phyloP scores from a whole-genome alignment of 2,113 vertebrate species.

The Varanus komodoensis region DNA sequence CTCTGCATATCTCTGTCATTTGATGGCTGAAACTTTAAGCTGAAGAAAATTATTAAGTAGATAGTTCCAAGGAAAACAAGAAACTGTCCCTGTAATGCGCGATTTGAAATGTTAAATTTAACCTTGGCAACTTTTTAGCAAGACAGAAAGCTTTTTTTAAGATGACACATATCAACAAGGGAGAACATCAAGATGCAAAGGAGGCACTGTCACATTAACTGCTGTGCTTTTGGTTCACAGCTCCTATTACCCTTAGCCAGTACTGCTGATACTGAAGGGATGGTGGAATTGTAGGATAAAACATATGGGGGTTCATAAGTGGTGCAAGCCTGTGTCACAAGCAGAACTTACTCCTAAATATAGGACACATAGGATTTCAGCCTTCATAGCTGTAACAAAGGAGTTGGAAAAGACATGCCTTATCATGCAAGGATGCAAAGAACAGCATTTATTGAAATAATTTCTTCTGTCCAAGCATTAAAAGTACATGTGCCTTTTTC shows the following conservation, averaged over 20 bases:
- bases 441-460: not conserved
- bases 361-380: not conserved
- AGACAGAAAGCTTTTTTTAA: not conserved
- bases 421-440: not conserved
- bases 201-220: not conserved
- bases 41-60: not conserved
- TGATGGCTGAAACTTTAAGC: not conserved
- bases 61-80: not conserved
- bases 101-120: not conserved
- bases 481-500: not conserved
- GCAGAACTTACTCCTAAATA: not conserved
- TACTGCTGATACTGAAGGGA: too few relatives aligned
- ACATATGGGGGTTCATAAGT: too few relatives aligned
- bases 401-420: not conserved
- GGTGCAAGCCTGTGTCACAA: not conserved
- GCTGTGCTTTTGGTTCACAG: too few relatives aligned
- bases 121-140: not conserved
- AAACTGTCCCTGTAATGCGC: not conserved
- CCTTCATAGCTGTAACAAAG: not conserved
- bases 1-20: not conserved
- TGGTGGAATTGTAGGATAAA: too few relatives aligned
- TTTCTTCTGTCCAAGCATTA: not conserved
- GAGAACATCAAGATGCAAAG: not conserved
- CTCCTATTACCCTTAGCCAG: too few relatives aligned
- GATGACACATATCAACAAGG: not conserved